Base-by-base conservation (phyloP, 1,140 invertebrate species). In the Calephelis virginiensis region DNA sequence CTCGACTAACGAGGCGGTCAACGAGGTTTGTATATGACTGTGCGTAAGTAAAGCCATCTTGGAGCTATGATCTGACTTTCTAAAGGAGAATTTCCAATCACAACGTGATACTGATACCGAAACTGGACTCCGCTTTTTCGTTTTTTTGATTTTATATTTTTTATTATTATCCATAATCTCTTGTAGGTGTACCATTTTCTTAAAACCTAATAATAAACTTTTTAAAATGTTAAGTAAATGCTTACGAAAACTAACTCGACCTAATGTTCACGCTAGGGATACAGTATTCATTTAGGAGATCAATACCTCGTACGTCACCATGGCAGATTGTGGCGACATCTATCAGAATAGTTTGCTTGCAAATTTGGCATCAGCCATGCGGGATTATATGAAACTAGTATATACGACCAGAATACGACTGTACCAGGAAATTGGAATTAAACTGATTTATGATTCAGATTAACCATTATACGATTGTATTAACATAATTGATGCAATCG, bases 341-440 rank as follows among this genome's bases (percentile, higher is more conserved):
- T 68, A 80, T 81, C 79, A 80, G 72, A 75, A 76, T 77, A 81
- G 76, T 81, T 78, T 76, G 74, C 76, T 76, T 71, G 74, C 77
- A 78, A 81, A 83, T 83, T 81, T 80, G 77, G 76, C 76, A 78
- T 72, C 75, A 66, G 72, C 67, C 70, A 72, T 72, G 74, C 71
- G 74, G 76, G 72, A 80, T 78, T 77, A 78, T 69, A 60, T 65
- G 73, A 69, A 73, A 74, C 68, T 65, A 68, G 68, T 77, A 68
- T 60, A 74, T 69, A 67, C 64, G 66, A 68, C 53, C 63, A 66
- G 50, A 61, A 45, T 67, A 67, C 61, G 61, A 66, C 60, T 63
- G 56, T 43, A 61, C 50, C 13, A 63, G 53, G 62, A 17, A 68
- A 69, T 72, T 67, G 67, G 63, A 63, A 72, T 64, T 76, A 77